Conservation (phyloP, 2,888 invertebrate genomes). For the Heliconius ismenius region DNA sequence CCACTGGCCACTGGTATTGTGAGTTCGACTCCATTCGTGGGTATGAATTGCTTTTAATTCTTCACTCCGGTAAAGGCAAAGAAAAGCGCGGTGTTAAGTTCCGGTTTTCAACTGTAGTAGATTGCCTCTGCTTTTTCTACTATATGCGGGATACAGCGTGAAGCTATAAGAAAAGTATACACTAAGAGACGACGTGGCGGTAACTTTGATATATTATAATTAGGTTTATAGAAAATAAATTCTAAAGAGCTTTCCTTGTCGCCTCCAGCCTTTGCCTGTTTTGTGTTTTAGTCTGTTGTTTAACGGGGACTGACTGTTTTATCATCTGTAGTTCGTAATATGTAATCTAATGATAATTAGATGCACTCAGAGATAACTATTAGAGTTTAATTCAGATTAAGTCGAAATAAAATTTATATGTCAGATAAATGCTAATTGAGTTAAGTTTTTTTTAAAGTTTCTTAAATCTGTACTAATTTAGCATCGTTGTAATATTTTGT, state of each 20-base stretch:
- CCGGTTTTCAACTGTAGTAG: not conserved
- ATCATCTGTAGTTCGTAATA: not conserved
- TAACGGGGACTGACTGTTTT: constrained; percentile 2
- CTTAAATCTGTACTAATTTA: not conserved
- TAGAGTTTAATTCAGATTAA: not conserved
- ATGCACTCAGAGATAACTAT: not conserved
- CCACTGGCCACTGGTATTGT: no score
- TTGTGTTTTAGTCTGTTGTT: constrained; percentile 8
- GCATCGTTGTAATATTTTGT: not conserved
- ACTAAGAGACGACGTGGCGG: constrained; percentile 2
- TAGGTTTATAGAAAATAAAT: not conserved
- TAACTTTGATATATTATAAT: not conserved
- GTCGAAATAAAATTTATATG: not conserved
- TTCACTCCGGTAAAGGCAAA: no score
- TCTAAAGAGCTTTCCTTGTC: not conserved
- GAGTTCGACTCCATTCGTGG: no score
- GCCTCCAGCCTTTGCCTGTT: constrained; percentile 15
- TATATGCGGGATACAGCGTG: not conserved
- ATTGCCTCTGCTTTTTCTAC: not conserved
- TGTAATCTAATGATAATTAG: not conserved
- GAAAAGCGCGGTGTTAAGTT: not conserved
- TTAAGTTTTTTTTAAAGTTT: not conserved
- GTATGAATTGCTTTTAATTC: no score
- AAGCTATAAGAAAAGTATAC: constrained; percentile 3
- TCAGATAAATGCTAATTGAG: not conserved